Conservation (phyloP, 1,140 invertebrate species). For the Hormaphis cornu region DNA sequence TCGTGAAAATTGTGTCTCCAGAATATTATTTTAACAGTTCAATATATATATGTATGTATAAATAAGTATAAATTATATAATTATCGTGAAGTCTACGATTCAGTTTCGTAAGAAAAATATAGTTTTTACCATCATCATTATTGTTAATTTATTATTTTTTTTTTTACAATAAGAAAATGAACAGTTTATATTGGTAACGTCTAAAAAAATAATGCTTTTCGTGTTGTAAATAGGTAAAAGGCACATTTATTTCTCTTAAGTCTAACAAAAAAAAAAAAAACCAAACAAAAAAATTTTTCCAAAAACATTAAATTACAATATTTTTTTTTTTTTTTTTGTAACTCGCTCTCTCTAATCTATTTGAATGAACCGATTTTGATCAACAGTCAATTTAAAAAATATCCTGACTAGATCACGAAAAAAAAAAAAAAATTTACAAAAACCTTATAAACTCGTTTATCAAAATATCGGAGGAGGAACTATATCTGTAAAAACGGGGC, state of each 20-base stretch:
- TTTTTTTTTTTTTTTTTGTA: constrained; percentile 1
- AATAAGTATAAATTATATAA: too few species aligned
- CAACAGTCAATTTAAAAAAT: constrained; percentile 29
- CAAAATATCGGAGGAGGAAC: constrained; percentile 24
- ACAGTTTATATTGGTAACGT: constrained; percentile 22
- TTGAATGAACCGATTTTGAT: constrained; percentile 29
- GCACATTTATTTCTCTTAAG: constrained; percentile 30
- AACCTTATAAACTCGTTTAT: constrained; percentile 9
- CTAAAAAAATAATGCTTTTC: constrained; percentile 32
- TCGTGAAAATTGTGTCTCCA: neutral
- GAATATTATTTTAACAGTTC: constrained; percentile 18
- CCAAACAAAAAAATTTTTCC: neutral
- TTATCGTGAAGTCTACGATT: neutral
- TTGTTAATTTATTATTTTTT: too few species aligned
- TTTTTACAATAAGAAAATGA: constrained; percentile 26
- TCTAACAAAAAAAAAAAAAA: constrained; percentile 12
- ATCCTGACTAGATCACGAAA: constrained; percentile 29
- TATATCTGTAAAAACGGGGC: constrained; percentile 21
- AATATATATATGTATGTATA: too few species aligned
- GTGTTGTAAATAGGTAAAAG: constrained; percentile 28
- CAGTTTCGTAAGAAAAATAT: constrained; percentile 19
- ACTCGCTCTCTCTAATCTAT: constrained; percentile 24
- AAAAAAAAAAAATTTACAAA: constrained; percentile 28
- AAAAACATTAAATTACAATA: constrained; percentile 10
- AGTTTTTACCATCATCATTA: too few species aligned